These are phyloP conservation scores for Ditula angustiorana DNA, from an alignment of 2,888 invertebrate species.

Conservation along the genomic window DNA sequence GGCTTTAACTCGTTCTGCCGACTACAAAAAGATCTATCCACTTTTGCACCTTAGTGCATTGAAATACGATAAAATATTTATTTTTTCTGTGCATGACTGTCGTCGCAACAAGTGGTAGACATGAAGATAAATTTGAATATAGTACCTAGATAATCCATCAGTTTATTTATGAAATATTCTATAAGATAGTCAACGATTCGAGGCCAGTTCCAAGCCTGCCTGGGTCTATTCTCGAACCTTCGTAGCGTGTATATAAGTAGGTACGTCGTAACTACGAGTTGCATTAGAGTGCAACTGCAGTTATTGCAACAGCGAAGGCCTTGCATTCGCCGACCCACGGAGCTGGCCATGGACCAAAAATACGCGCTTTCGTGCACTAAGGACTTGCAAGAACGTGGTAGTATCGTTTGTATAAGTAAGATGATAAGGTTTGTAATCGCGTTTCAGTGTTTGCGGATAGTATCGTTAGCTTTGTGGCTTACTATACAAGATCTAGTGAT, in stretches of 20 bases:
- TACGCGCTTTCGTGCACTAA: slow-evolving; percentile 76
- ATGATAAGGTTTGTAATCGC: slow-evolving; percentile 32
- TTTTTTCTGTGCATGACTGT: too few species aligned
- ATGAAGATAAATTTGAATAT: too few species aligned
- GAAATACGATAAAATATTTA: too few species aligned
- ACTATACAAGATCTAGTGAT: slow-evolving; percentile 46
- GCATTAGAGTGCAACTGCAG: slow-evolving; percentile 75
- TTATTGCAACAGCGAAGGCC: slow-evolving; percentile 79
- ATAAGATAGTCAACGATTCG: background rate
- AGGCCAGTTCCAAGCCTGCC: slow-evolving; percentile 7
- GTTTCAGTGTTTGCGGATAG: slow-evolving; percentile 13
- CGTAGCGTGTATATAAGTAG: slow-evolving; percentile 19
- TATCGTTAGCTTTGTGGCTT: slow-evolving; percentile 30
- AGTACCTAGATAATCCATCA: too few species aligned
- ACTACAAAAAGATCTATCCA: too few species aligned
- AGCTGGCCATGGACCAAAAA: slow-evolving; percentile 79
- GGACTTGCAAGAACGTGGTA: slow-evolving; percentile 47
- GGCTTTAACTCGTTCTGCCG: too few species aligned
- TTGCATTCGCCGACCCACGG: slow-evolving; percentile 79
- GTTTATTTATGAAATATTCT: background rate
- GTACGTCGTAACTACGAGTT: slow-evolving; percentile 45
- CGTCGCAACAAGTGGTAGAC: too few species aligned
- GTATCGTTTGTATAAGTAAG: slow-evolving; percentile 46
- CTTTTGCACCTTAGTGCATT: too few species aligned
- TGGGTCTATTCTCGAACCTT: slow-evolving; percentile 21